phyloP scores from a whole-genome alignment of 2,888 invertebrate species.

The Notodonta ziczac region DNA sequence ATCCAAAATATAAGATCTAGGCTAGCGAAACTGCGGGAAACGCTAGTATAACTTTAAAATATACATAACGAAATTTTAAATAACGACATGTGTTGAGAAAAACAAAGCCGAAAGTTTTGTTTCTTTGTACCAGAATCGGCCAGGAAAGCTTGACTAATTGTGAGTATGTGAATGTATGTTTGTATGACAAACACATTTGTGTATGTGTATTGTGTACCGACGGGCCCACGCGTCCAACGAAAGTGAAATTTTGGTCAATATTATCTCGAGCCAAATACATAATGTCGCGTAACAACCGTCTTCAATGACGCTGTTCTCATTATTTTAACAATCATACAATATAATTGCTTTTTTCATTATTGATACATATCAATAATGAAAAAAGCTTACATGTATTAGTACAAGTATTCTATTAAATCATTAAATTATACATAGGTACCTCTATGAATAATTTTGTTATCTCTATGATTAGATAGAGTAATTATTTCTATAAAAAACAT shows the following conservation, averaged over 20 bases:
- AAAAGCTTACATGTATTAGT: too few species aligned
- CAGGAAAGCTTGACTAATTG: slow-evolving; percentile 63
- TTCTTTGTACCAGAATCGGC: slow-evolving; percentile 20
- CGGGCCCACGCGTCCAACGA: slow-evolving; percentile 42
- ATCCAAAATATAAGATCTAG: too few species aligned
- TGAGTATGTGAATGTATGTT: not conserved
- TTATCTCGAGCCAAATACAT: slow-evolving; percentile 57
- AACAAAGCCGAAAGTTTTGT: slow-evolving; percentile 34
- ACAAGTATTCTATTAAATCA: too few species aligned
- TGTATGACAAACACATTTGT: not conserved
- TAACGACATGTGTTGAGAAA: slow-evolving; percentile 10
- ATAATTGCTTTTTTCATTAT: too few species aligned
- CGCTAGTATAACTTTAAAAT: too few species aligned
- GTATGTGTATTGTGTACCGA: slow-evolving; percentile 7
- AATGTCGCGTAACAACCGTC: slow-evolving; percentile 35
- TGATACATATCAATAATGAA: too few species aligned
- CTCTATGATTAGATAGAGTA: not conserved
- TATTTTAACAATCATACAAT: slow-evolving; percentile 8
- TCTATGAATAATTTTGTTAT: too few species aligned
- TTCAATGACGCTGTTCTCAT: slow-evolving; percentile 18
- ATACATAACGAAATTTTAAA: not conserved
- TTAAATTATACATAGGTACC: too few species aligned
- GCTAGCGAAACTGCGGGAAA: too few species aligned
- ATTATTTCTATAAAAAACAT: not conserved
- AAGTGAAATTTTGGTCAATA: slow-evolving; percentile 77